Conservation (phyloP, 2,888 invertebrate species). For the Campoletis raptor region DNA sequence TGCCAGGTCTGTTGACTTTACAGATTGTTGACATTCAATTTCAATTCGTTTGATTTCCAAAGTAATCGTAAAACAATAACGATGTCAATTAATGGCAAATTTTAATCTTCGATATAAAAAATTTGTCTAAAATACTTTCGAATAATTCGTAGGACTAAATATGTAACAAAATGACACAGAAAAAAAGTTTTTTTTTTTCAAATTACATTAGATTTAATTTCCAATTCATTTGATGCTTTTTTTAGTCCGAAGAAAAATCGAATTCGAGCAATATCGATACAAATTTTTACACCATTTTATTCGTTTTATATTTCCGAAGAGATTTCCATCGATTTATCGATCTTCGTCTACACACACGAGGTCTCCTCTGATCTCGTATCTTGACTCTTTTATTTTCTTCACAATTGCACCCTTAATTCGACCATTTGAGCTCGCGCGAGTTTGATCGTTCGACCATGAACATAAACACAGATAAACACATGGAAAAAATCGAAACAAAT, state of each 20-base stretch:
- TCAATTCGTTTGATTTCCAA: not conserved
- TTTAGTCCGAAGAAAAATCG: not conserved
- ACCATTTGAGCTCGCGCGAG: conserved; percentile 63
- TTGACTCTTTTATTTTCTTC: not conserved
- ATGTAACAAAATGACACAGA: not conserved
- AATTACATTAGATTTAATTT: not conserved
- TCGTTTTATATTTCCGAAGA: not conserved
- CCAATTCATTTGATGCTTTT: not conserved
- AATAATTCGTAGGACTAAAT: not conserved
- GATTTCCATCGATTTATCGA: conserved; percentile 22
- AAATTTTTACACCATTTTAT: not conserved
- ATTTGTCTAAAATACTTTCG: not conserved
- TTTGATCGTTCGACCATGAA: conserved; percentile 52
- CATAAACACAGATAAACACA: not conserved
- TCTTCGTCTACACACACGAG: not conserved
- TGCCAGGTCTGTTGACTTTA: conserved; percentile 58
- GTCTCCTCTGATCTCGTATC: not conserved
- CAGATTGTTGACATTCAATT: conserved; percentile 44
- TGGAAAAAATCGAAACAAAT: conserved; percentile 70
- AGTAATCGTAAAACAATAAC: not conserved
- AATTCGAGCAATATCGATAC: not conserved
- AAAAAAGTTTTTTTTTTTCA: not conserved
- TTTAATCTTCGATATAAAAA: not conserved
- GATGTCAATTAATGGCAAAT: not conserved
- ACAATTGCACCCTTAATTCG: conserved; percentile 56